Percentiles rank a stretch among this genome's conserved stretches.
These are phyloP conservation scores for Watsonalla binaria DNA, from an alignment of 2,888 invertebrate genomes.

Conservation along the genomic window DNA sequence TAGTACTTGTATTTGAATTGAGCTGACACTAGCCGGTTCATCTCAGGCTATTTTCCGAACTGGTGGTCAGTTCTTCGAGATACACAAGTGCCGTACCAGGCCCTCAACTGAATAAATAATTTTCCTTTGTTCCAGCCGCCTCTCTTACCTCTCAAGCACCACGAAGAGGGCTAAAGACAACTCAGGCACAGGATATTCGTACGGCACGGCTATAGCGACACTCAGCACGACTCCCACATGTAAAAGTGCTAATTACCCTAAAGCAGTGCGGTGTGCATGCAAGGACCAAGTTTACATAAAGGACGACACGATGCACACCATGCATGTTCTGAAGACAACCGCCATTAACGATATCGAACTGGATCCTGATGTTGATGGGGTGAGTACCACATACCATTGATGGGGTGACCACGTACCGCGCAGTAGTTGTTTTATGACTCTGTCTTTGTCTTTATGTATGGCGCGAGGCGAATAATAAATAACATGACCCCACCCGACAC, in stretches of 20 bases:
- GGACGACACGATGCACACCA: constrained; percentile 37
- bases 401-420: too few species aligned
- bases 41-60: too few species aligned
- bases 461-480: too few species aligned
- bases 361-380: constrained; percentile 39
- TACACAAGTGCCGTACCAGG: too few species aligned
- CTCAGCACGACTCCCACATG: constrained; percentile 30
- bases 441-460: too few species aligned
- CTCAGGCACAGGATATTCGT: constrained; percentile 63
- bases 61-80: too few species aligned
- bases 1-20: too few species aligned
- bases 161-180: constrained; percentile 68
- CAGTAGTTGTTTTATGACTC: too few species aligned
- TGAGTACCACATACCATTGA: too few species aligned
- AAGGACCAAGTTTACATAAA: constrained; percentile 40
- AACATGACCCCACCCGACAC: too few species aligned
- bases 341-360: constrained; percentile 57
- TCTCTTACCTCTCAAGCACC: constrained; percentile 44
- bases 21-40: too few species aligned
- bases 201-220: constrained; percentile 58
- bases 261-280: constrained; percentile 36
- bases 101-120: constrained; percentile 4
- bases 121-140: constrained; percentile 41
- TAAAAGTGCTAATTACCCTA: constrained; percentile 32
- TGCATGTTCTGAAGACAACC: constrained; percentile 59